Conservation (phyloP, 2,888 invertebrate genomes). For the Thecocarcelia acutangulata region DNA sequence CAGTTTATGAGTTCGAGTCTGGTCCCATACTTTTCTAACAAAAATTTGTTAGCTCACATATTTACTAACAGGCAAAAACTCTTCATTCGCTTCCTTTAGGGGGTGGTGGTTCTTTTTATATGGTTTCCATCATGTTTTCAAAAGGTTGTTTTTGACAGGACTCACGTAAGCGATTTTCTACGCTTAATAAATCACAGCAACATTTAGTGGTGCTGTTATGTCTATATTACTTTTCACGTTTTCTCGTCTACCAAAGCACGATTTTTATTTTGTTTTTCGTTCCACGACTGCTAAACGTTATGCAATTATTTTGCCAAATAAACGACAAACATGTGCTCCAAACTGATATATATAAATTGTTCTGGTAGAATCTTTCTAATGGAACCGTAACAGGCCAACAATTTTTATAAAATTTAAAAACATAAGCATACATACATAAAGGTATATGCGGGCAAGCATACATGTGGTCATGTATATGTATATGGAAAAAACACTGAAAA, state of each 20-base stretch:
- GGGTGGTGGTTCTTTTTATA: conserved; percentile 18
- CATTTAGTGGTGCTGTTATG: conserved; percentile 31
- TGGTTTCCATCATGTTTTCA: conserved; percentile 23
- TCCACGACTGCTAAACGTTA: too few relatives aligned
- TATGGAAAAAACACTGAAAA: too few relatives aligned
- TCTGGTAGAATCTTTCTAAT: too few relatives aligned
- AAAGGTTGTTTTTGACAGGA: conserved; percentile 50
- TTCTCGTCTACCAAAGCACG: background rate
- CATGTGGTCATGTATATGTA: too few relatives aligned
- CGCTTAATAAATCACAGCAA: conserved; percentile 65
- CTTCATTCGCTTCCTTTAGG: background rate
- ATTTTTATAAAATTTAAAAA: too few relatives aligned
- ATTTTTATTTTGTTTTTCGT: background rate
- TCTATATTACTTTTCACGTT: background rate
- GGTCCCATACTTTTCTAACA: conserved; percentile 28
- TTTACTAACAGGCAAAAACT: background rate
- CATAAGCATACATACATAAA: too few relatives aligned
- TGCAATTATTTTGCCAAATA: too few relatives aligned
- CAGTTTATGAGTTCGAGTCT: conserved; percentile 76
- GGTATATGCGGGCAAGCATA: too few relatives aligned
- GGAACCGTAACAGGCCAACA: too few relatives aligned
- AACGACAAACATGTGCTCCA: too few relatives aligned
- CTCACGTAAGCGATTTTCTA: conserved; percentile 61
- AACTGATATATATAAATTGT: too few relatives aligned
- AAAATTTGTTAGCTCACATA: background rate